phyloP scores from a whole-genome alignment of 2,888 invertebrate genomes.

The Drosophila histrio region DNA sequence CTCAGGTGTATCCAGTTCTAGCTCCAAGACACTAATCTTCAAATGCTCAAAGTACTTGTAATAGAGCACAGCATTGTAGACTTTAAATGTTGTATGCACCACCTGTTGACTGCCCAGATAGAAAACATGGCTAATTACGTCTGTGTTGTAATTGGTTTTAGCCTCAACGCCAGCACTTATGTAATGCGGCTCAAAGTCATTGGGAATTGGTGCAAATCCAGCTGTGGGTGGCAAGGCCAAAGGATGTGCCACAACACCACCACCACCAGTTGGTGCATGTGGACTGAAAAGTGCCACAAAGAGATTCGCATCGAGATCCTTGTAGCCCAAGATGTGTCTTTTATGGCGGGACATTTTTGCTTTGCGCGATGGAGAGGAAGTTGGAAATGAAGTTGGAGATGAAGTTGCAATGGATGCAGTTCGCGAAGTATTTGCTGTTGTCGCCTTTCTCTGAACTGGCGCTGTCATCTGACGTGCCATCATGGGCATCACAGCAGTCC shows the following conservation, averaged over 20 bases:
- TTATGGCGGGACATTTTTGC: conserved; percentile 53
- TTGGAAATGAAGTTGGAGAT: neutral
- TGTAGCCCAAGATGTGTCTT: conserved; percentile 74
- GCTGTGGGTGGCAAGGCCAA: conserved; percentile 50
- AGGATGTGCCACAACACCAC: conserved; percentile 48
- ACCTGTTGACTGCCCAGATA: conserved; percentile 84
- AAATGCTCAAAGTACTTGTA: conserved; percentile 90
- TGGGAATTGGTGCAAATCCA: conserved; percentile 59
- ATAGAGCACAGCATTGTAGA: conserved; percentile 91
- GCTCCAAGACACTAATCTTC: conserved; percentile 89
- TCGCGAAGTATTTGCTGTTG: conserved; percentile 14
- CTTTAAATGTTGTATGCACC: conserved; percentile 88
- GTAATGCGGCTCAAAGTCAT: conserved; percentile 74
- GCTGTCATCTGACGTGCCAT: conserved; percentile 59
- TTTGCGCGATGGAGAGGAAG: conserved; percentile 20
- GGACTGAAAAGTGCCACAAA: conserved; percentile 75
- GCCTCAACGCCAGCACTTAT: conserved; percentile 47
- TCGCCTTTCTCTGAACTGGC: conserved; percentile 21
- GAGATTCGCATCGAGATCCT: conserved; percentile 76
- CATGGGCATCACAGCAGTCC: conserved; percentile 58
- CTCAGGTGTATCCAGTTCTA: conserved; percentile 91
- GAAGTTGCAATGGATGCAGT: conserved; percentile 22
- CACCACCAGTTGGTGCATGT: conserved; percentile 54
- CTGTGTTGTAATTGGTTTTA: conserved; percentile 80
- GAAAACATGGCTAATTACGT: conserved; percentile 83